phyloP scores from a whole-genome alignment of 2,888 invertebrate species.

The Drosophila buzzatii region DNA sequence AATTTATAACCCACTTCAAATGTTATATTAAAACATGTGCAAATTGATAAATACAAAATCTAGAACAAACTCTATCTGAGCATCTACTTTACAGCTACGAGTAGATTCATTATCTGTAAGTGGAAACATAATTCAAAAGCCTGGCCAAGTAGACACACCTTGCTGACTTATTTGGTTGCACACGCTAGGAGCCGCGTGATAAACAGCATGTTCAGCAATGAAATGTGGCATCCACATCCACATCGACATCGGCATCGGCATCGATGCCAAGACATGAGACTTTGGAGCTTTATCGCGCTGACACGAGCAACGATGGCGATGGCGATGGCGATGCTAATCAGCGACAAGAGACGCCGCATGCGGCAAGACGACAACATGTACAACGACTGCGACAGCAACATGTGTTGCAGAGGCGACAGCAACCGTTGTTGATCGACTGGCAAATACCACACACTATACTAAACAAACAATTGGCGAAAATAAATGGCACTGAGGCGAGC shows the following conservation, averaged over 20 bases:
- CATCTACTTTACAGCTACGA: too few species aligned
- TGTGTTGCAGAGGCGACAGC: conserved; percentile 50
- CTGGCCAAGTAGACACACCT: conserved; percentile 41
- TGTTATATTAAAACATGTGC: background rate
- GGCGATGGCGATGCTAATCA: conserved; percentile 64
- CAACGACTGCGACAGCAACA: conserved; percentile 53
- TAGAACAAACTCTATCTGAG: background rate
- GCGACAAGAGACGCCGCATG: conserved; percentile 59
- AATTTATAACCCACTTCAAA: too few species aligned
- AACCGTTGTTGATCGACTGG: background rate
- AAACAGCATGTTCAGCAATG: conserved; percentile 75
- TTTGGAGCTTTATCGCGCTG: conserved; percentile 64
- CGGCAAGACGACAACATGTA: conserved; percentile 54
- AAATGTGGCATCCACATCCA: conserved; percentile 67
- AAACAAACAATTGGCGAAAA: background rate
- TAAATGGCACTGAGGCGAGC: background rate
- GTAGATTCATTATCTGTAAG: background rate
- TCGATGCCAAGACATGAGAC: conserved; percentile 26
- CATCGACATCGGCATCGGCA: conserved; percentile 16
- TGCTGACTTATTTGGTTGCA: conserved; percentile 28
- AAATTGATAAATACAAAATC: background rate
- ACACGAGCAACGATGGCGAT: conserved; percentile 63
- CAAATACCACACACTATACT: background rate
- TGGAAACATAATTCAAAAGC: conserved; percentile 4
- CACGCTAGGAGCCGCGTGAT: conserved; percentile 42